Conservation (phyloP, 2,888 invertebrate species). For the Venustoraphidia nigricollis region DNA sequence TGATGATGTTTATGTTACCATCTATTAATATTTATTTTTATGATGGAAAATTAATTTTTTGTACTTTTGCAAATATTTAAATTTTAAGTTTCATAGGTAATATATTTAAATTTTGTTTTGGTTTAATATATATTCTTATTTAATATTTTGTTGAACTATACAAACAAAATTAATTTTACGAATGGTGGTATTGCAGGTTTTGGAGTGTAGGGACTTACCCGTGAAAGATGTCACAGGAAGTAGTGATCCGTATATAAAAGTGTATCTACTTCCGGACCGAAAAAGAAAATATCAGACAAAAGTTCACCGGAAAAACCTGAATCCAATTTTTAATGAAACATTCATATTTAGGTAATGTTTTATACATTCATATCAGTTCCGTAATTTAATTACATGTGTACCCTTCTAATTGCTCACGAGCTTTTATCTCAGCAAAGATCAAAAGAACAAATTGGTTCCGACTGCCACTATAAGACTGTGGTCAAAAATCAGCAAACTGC, state of each 20-base stretch:
- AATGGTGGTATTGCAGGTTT: slow-evolving; percentile 31
- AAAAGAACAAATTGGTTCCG: not conserved
- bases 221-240: slow-evolving; percentile 72
- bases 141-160: too few species aligned
- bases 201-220: slow-evolving; percentile 64
- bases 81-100: too few species aligned
- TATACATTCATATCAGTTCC: not conserved
- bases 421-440: too few species aligned
- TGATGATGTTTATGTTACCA: too few species aligned
- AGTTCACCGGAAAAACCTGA: slow-evolving; percentile 64
- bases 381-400: not conserved
- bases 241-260: slow-evolving; percentile 78
- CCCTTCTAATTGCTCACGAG: not conserved
- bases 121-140: too few species aligned
- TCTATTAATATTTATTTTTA: too few species aligned
- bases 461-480: too few species aligned
- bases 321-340: slow-evolving; percentile 71
- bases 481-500: too few species aligned
- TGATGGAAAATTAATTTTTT: too few species aligned
- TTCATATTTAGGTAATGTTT: slow-evolving; percentile 58
- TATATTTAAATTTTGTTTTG: too few species aligned
- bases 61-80: too few species aligned
- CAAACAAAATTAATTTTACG: too few species aligned
- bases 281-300: slow-evolving; percentile 79
- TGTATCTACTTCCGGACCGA: slow-evolving; percentile 68